Evolutionary conservation across 2,888 invertebrate species (phyloP).

Genomic region (Agriopis leucophaearia): DNA sequence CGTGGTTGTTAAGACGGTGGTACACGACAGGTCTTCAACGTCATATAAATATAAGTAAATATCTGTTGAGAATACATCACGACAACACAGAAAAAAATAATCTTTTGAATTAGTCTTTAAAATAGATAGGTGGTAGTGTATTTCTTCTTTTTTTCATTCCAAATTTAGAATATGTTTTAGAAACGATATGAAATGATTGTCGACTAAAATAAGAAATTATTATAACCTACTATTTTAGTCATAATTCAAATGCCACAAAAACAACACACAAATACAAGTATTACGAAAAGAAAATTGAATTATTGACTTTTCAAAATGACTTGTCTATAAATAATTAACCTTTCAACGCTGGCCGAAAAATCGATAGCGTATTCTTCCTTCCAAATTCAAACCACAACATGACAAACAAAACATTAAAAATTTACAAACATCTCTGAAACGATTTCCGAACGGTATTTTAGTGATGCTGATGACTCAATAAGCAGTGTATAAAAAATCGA

Average conservation of each 20-base stretch:
- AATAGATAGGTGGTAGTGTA: conserved; percentile 20
- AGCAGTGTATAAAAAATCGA: conserved; percentile 15
- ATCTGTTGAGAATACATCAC: neutral
- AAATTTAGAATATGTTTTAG: neutral
- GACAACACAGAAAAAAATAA: neutral
- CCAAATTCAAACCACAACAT: neutral
- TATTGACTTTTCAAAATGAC: too few species aligned
- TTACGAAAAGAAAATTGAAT: too few species aligned
- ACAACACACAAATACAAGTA: too few species aligned
- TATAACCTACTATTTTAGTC: too few species aligned
- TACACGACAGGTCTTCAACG: too few species aligned
- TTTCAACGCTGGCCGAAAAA: too few species aligned
- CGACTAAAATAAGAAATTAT: too few species aligned
- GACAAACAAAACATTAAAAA: conserved; percentile 1
- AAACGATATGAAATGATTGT: too few species aligned
- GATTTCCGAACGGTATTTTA: conserved; percentile 47
- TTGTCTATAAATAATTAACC: too few species aligned
- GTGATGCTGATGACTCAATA: neutral
- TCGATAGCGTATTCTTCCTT: neutral
- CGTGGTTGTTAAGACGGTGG: too few species aligned
- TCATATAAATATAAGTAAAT: neutral
- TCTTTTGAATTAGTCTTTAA: neutral
- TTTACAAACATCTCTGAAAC: conserved; percentile 33
- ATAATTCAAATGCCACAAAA: too few species aligned
- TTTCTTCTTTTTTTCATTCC: conserved; percentile 30